These are phyloP conservation scores for Oncorhynchus mykiss DNA, from an alignment of 2,113 vertebrate genomes.

Conservation along the genomic window DNA sequence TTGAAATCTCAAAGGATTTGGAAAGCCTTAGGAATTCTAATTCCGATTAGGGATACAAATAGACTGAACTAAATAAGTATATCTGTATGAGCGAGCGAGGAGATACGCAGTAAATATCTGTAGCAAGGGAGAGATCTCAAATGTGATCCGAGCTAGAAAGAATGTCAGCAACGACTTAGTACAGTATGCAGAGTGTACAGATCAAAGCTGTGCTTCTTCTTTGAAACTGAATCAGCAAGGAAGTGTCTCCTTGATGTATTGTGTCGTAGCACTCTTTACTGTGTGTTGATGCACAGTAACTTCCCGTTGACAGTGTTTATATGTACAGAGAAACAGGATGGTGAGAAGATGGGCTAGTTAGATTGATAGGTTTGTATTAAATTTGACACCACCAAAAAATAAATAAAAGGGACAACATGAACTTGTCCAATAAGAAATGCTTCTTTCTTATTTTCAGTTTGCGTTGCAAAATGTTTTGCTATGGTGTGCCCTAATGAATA, in stretches of 20 bases:
- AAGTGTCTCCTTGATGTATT: background rate
- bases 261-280: background rate
- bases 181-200: background rate
- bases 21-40: background rate
- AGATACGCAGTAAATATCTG: background rate
- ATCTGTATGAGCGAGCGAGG: background rate
- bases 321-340: background rate
- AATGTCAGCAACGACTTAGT: background rate
- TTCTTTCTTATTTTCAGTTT: no score
- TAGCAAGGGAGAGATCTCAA: background rate
- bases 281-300: background rate
- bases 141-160: background rate
- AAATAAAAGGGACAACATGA: no score
- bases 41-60: background rate
- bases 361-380: no score
- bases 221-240: background rate
- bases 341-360: background rate
- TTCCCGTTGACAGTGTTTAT: background rate
- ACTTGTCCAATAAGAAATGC: no score
- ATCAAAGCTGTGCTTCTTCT: background rate
- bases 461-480: no score
- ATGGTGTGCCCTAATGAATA: no score
- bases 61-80: background rate
- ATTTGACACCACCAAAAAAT: no score
- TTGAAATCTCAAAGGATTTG: background rate